These are phyloP conservation scores for Dilophus febrilis DNA, from an alignment of 2,888 invertebrate genomes.

Conservation along the genomic window DNA sequence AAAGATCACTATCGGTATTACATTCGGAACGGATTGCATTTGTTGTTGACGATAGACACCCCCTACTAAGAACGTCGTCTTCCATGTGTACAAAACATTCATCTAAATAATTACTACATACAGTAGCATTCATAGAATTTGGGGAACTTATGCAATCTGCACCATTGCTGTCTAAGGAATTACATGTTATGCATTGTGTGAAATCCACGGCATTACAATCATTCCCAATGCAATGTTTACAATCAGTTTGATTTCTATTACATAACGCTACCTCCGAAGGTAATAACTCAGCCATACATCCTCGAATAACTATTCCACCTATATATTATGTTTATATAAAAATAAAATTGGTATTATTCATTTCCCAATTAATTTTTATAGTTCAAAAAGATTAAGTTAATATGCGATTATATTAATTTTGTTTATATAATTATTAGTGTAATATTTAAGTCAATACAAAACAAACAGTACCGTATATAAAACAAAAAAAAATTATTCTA, in stretches of 20 bases:
- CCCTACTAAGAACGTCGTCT: background rate
- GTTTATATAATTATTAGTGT: too few relatives aligned
- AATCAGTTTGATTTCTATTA: background rate
- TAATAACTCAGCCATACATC: background rate
- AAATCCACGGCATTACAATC: background rate
- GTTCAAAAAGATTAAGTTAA: too few relatives aligned
- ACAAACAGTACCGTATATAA: too few relatives aligned
- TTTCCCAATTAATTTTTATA: too few relatives aligned
- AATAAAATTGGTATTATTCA: too few relatives aligned
- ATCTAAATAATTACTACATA: background rate
- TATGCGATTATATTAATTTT: too few relatives aligned
- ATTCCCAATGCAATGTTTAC: conserved; percentile 1
- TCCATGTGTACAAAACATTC: background rate
- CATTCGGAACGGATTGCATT: background rate
- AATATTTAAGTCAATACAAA: too few relatives aligned
- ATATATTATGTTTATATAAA: too few relatives aligned
- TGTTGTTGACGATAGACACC: background rate
- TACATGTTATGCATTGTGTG: background rate
- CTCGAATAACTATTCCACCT: background rate
- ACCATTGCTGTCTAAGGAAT: background rate
- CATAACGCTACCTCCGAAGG: background rate
- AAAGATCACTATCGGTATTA: background rate
- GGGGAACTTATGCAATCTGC: background rate
- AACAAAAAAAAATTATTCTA: too few relatives aligned
- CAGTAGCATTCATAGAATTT: background rate